Evolutionary conservation across 2,113 vertebrate genomes (phyloP).

Genomic region (Alces alces): DNA sequence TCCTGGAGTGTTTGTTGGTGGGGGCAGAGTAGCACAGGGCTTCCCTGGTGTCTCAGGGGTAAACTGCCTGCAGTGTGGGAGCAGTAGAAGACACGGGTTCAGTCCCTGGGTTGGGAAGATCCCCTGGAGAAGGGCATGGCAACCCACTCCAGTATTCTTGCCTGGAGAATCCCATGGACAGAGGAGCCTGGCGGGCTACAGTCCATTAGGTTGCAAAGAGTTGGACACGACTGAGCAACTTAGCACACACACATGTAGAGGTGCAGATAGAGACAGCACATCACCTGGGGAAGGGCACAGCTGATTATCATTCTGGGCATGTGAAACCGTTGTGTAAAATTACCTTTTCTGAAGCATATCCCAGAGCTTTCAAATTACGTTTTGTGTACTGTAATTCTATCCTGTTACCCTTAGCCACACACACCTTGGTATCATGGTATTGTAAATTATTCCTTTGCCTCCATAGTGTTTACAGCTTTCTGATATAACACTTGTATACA

Average conservation of each 20-base stretch:
- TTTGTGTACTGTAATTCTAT: constrained; percentile 48
- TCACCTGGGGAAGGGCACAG: background rate
- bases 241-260: background rate
- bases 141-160: background rate
- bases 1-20: background rate
- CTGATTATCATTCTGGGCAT: constrained; percentile 25
- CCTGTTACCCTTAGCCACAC: constrained; percentile 36
- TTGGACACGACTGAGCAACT: background rate
- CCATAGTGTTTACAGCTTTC: constrained; percentile 57
- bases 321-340: constrained; percentile 40
- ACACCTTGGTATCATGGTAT: background rate
- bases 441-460: constrained; percentile 51
- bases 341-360: constrained; percentile 53
- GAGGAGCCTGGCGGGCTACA: background rate
- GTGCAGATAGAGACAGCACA: background rate
- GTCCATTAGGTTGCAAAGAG: background rate
- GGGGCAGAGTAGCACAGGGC: background rate
- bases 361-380: constrained; percentile 45
- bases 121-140: background rate
- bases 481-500: constrained; percentile 62
- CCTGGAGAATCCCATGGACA: background rate
- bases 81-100: background rate
- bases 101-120: background rate
- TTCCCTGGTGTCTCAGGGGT: background rate
- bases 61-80: background rate